Evolutionary conservation across 2,797 vertebrate genomes (phyloP), one percentile per base, ranked within the genome.

Genomic region (Coranthus polyacanthus): DNA sequence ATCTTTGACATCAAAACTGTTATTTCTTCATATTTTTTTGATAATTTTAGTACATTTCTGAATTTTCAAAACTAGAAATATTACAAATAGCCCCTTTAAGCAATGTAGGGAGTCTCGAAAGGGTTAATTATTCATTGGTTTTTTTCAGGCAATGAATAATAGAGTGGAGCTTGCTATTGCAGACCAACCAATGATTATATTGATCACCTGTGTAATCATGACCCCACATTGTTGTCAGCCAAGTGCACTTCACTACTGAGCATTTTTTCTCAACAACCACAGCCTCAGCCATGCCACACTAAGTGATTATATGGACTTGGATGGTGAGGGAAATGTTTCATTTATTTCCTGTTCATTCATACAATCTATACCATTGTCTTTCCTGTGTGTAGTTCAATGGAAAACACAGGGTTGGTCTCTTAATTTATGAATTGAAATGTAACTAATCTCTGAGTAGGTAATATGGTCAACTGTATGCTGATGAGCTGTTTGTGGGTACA

Each of bases 181-280:
- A 51, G 53, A 60, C 66, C 67, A 81, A 73, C 85, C 72, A 80
- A 54, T 20, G 18, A 37, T 53, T 76, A 57, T 75, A 80, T 74
- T 61, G 78, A 83, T 84, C n/a, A 9, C 32, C 47, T 41, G 60
- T 29, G 13, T 69, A 77, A 82, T 72, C 51, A 60, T 53, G 58
- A 63, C 5, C 34, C 13, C 63, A 49, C 56, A 69, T 49, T 78
- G 39, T 64, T 42, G 26, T 71, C 49, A 52, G 46, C 50, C 38
- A 53, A 12, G 58, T 18, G 39, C 22, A 43, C 38, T 55, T 75
- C 47, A 71, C 49, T 42, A 56, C 6, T 60, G 52, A 71, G 53
- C 37, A 65, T 65, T 72, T 64, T n/a, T 56, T 68, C 36, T 52
- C n/a, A 0, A 81, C 42, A 66, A 46, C 63, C 46, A 62, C 59